Evolutionary conservation across 2,113 vertebrate genomes (phyloP).

Genomic region (Strigops habroptila): DNA sequence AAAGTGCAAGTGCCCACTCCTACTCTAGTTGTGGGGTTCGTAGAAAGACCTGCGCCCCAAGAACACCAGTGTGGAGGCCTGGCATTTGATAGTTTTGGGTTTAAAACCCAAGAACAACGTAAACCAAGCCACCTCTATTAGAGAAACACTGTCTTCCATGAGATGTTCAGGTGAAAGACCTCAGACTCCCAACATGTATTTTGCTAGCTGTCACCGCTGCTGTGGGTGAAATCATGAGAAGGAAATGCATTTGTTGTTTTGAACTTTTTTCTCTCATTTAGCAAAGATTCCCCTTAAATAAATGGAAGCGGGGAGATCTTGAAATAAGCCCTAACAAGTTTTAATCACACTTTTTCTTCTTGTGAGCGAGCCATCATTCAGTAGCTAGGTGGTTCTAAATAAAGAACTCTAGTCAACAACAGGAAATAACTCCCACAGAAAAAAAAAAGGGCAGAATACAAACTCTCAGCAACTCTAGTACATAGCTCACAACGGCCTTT

Average conservation of each 20-base stretch:
- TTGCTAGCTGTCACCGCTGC: not conserved
- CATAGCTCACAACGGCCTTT: conserved; percentile 87
- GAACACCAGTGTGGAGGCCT: not conserved
- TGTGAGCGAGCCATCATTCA: conserved; percentile 74
- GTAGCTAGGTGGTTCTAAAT: conserved; percentile 97
- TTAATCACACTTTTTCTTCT: conserved; percentile 72
- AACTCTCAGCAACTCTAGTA: conserved; percentile 86
- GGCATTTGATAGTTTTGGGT: not conserved
- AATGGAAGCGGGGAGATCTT: conserved; percentile 55
- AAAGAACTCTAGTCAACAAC: conserved; percentile 99
- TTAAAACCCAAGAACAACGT: not conserved
- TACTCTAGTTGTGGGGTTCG: not conserved
- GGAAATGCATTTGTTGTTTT: not conserved
- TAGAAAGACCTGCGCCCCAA: not conserved
- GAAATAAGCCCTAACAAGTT: conserved; percentile 68
- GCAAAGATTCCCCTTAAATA: conserved; percentile 37
- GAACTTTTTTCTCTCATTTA: not conserved
- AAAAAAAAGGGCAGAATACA: conserved; percentile 86
- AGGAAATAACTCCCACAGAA: conserved; percentile 99
- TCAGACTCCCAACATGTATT: not conserved
- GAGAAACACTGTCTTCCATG: not conserved
- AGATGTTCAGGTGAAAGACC: not conserved
- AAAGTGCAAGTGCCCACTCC: not conserved
- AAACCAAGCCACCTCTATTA: not conserved
- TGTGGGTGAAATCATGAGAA: not conserved